Evolutionary conservation across 2,113 vertebrate species (phyloP), one percentile per base, ranked within the genome.

Genomic region (Natator depressus): DNA sequence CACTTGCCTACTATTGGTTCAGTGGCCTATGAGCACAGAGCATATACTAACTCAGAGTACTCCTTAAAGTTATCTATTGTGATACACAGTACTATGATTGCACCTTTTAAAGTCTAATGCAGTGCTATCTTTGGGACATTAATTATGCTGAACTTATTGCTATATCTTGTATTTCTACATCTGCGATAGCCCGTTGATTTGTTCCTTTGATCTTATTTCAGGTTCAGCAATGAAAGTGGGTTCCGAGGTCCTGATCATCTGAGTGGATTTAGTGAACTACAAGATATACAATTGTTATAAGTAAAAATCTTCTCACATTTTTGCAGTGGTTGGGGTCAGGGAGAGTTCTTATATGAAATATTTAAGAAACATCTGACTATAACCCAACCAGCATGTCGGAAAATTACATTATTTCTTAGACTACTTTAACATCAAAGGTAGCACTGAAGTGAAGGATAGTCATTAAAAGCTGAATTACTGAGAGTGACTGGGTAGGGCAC

Each of bases 321-420:
- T 97, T 98, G 87, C 97, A 96, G 93, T 93, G 62, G 90, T 91
- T 91, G 62, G 62, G 96, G 97, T 98, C 98, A 98, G 90, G 78
- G 55, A 98, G 72, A 97, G 96, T 98, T 97, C 97, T 96, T 93
- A 97, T 97, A 98, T 98, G 96, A 98, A 98, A 98, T 98, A 98
- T 98, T 98, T 98, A 98, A 98, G 97, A 96, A 97, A 97, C 49
- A 93, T 97, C 91, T 97, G 94, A 98, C 90, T 97, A 89, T 96
- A 98, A 98, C 92, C 93, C 93, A 96, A 88, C 93, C 92, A 97
- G 92, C 93, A 95, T 98, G 94, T 96, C 89, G 92, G 85, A 50
- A 97, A 97, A 98, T 98, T 92, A 95, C 83, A 96, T 98, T 98
- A 98, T 98, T 98, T 98, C 97, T 96, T 91, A 90, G 80, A 96